Conservation (phyloP, 2,797 vertebrate genomes). For the Sebastiscus albofasciatus region DNA sequence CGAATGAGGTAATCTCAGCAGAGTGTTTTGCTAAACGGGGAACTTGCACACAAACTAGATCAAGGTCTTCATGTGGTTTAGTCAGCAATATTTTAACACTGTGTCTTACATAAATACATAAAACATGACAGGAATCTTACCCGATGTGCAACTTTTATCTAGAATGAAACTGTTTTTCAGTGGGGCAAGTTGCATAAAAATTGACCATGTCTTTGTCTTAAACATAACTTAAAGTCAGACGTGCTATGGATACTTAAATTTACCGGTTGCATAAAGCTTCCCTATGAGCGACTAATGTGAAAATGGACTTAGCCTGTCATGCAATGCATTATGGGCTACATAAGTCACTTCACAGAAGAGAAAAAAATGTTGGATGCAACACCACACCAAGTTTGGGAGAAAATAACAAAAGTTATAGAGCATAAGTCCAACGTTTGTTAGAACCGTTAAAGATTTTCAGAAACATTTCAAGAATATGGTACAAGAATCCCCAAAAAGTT, state of each 20-base stretch:
- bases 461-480: background rate
- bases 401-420: too few species aligned
- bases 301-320: too few species aligned
- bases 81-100: background rate
- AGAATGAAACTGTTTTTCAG: constrained; percentile 8
- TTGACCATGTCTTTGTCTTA: too few species aligned
- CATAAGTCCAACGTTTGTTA: background rate
- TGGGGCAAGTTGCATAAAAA: too few species aligned
- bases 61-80: background rate
- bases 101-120: background rate
- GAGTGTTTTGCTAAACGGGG: background rate
- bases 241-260: too few species aligned
- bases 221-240: too few species aligned
- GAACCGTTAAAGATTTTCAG: background rate
- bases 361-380: too few species aligned
- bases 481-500: background rate
- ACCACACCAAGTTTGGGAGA: too few species aligned
- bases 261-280: too few species aligned
- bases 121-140: background rate
- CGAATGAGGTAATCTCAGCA: background rate
- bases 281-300: too few species aligned
- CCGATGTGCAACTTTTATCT: background rate
- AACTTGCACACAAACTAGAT: background rate
- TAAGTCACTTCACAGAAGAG: too few species aligned
- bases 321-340: too few species aligned